phyloP scores from a whole-genome alignment of 2,113 vertebrate species.

The Rhadina sibilatrix region DNA sequence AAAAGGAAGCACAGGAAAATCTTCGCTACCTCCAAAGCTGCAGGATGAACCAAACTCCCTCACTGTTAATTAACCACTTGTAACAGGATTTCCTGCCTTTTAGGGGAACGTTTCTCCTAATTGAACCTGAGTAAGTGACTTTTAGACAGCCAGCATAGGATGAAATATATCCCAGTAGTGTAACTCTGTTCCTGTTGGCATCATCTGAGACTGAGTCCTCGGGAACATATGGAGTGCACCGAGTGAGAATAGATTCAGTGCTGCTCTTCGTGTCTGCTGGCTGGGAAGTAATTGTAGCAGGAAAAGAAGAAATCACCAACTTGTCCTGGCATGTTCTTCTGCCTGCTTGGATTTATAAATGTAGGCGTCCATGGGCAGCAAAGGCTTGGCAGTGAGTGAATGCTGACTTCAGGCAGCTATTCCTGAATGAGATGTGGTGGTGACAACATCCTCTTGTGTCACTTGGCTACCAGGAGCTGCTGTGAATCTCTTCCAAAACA shows the following conservation, averaged over 20 bases:
- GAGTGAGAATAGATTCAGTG: constrained; percentile 42
- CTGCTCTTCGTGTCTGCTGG: constrained; percentile 19
- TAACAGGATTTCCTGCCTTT: not conserved
- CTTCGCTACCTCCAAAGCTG: not conserved
- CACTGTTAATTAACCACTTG: not conserved
- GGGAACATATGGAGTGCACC: constrained; percentile 14
- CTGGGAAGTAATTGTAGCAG: constrained; percentile 22
- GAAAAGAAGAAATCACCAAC: constrained; percentile 37
- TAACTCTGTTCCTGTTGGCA: constrained; percentile 12
- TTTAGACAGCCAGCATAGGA: not conserved
- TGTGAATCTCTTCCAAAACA: not conserved
- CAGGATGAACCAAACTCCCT: not conserved
- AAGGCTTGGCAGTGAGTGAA: not conserved
- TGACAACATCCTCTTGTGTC: not conserved
- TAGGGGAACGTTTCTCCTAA: not conserved
- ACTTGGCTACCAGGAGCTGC: not conserved
- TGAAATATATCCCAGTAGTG: not conserved
- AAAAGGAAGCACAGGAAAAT: not conserved
- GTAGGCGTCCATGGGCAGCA: not conserved
- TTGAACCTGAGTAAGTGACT: not conserved
- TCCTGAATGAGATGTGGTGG: not conserved
- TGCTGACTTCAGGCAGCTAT: not conserved
- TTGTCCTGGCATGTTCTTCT: constrained; percentile 28
- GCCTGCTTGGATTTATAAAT: not conserved
- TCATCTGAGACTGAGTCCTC: not conserved